phyloP scores from a whole-genome alignment of 2,113 vertebrate genomes.

The Rhinopithecus roxellana region DNA sequence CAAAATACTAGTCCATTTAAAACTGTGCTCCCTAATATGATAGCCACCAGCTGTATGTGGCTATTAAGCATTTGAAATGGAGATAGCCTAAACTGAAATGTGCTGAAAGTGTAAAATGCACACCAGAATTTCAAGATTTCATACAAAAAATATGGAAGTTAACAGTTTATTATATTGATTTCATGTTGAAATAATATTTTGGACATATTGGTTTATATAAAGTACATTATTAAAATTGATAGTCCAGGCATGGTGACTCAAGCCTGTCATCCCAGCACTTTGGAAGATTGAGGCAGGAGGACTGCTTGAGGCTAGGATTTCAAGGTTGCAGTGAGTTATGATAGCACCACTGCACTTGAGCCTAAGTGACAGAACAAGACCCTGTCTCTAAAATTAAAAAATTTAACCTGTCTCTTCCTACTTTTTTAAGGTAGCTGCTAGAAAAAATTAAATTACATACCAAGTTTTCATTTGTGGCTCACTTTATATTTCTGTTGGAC shows the following conservation, averaged over 20 bases:
- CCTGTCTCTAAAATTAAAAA: no score
- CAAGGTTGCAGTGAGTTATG: no score
- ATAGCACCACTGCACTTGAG: no score
- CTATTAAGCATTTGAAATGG: neutral
- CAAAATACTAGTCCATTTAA: neutral
- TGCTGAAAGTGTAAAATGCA: neutral
- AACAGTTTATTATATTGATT: neutral
- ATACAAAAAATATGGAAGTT: neutral
- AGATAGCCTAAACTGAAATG: neutral
- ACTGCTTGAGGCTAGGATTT: no score
- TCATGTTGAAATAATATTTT: conserved; percentile 26
- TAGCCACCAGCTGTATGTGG: neutral
- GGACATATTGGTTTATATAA: neutral
- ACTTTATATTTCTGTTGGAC: neutral
- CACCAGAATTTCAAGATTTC: neutral
- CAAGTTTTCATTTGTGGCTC: neutral
- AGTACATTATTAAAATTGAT: neutral
- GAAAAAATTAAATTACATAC: neutral
- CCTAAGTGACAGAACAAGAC: no score
- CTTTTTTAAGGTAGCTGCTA: neutral
- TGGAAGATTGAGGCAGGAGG: no score
- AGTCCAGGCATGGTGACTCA: no score
- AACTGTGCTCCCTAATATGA: neutral
- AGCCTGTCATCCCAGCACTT: no score
- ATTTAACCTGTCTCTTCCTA: neutral